Base-by-base conservation (phyloP, 2,797 vertebrate species). In the Gymnodraco acuticeps region DNA sequence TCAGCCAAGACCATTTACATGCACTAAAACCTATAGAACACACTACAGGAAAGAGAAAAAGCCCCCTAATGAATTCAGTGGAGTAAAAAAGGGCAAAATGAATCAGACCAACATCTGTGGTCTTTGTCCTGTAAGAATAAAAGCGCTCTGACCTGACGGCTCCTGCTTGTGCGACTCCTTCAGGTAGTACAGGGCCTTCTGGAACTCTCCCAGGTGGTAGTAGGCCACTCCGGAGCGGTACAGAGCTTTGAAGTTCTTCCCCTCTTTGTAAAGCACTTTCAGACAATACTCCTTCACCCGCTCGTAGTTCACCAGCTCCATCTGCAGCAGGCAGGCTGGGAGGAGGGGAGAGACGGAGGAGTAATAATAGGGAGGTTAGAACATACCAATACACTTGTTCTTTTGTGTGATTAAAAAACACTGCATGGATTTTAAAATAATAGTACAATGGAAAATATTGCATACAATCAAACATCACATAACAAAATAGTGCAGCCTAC, bases 241-340 rank as follows among this genome's bases (percentile, higher is more conserved):
- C 67, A 99, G 95, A 0, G 98, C 98, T 91, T 99, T 99, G 94
- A 99, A 98, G 94, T 99, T 99, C 91, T 99, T 98, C 0, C 97
- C 97, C 82, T 99, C 98, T 82, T 98, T 99, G 89, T 97, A 96
- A 16, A 99, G 95, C 64, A 99, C 98, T 93, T 99, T 99, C 88
- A 99, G 96, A 75, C 98, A 99, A 86, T 99, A 99, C 59, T 99
- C 98, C 90, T 99, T 99, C 85, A 99, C 98, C 1, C 98, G 94
- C 66, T 99, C 98, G 0, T 99, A 99, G 93, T 99, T 99, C 81
- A 99, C 98, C 92, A 99, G 93, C 94, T 99, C 98, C 20, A 99
- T 98, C 93, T 99, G 98, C 84, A 99, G 93, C 65, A 99, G 96
- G 89, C 98, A 99, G 33, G 98, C 98, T 99, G 14, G 73, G 9